Conservation (phyloP, 1,140 invertebrate species). For the Cydia fagiglandana region DNA sequence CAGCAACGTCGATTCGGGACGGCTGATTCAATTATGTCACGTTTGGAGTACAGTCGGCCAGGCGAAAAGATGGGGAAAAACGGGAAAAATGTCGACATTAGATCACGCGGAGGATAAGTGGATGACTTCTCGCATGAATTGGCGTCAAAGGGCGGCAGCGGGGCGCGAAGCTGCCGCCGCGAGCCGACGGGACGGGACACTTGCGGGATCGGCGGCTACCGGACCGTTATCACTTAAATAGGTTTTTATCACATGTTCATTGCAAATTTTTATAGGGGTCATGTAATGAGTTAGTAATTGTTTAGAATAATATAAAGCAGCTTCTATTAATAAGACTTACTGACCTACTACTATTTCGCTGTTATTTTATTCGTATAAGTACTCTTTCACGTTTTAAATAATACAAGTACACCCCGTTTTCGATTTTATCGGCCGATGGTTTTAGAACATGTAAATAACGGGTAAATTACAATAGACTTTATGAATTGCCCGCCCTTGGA, state of each 20-base stretch:
- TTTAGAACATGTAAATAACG: no score
- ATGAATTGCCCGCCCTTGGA: no score
- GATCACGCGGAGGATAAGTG: constrained; percentile 74
- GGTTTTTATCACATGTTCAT: background rate
- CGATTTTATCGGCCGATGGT: no score
- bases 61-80: constrained; percentile 73
- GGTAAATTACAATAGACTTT: no score
- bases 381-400: no score
- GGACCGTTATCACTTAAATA: constrained; percentile 34
- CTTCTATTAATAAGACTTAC: no score
- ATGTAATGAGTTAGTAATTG: background rate
- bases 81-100: constrained; percentile 71
- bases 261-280: background rate
- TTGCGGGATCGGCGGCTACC: constrained; percentile 33
- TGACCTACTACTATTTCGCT: no score
- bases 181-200: constrained; percentile 38
- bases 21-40: constrained; percentile 74
- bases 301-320: background rate
- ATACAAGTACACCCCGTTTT: no score
- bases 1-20: constrained; percentile 46
- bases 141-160: constrained; percentile 68
- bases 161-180: constrained; percentile 53
- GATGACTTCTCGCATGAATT: constrained; percentile 76
- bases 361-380: no score
- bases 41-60: constrained; percentile 61